phyloP scores from a whole-genome alignment of 2,888 invertebrate species.

The Digitonthophagus gazella region DNA sequence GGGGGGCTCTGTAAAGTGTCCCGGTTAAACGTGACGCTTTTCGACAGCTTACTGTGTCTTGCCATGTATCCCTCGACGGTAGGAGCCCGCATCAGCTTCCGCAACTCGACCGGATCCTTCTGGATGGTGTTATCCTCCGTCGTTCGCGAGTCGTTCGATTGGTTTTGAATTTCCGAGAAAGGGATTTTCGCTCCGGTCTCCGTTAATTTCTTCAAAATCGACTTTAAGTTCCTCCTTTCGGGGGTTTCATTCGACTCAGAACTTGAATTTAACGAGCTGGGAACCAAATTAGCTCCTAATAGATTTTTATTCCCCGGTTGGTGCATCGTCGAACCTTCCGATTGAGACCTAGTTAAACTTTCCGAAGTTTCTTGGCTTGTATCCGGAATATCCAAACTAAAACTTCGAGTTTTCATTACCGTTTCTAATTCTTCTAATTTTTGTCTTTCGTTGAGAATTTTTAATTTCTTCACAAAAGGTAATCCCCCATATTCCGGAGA shows the following conservation, averaged over 20 bases:
- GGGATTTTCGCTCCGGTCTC: conserved; percentile 50
- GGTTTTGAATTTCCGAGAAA: no score
- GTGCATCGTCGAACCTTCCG: conserved; percentile 78
- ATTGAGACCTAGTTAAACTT: conserved; percentile 71
- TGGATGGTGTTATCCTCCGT: conserved; percentile 31
- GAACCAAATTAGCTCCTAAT: conserved; percentile 33
- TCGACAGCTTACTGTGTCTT: conserved; percentile 81
- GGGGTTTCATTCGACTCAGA: conserved; percentile 80
- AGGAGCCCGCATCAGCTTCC: conserved; percentile 73
- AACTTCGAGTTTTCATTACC: conserved; percentile 73
- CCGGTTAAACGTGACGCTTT: conserved; percentile 85
- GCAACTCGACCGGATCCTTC: conserved; percentile 60
- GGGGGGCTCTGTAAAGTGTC: conserved; percentile 83
- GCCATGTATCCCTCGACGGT: conserved; percentile 88
- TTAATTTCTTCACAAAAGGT: conserved; percentile 84
- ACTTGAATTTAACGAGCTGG: conserved; percentile 50
- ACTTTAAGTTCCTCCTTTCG: conserved; percentile 78
- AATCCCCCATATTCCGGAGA: conserved; percentile 84
- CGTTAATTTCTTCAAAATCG: conserved; percentile 80
- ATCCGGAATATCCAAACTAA: conserved; percentile 72
- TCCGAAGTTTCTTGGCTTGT: conserved; percentile 55
- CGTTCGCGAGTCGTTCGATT: no score
- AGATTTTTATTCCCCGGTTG: conserved; percentile 39
- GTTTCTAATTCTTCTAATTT: conserved; percentile 80
- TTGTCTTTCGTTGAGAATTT: conserved; percentile 84